Evolutionary conservation across 2,888 invertebrate genomes (phyloP).

Genomic region (Cosmia trapezina): DNA sequence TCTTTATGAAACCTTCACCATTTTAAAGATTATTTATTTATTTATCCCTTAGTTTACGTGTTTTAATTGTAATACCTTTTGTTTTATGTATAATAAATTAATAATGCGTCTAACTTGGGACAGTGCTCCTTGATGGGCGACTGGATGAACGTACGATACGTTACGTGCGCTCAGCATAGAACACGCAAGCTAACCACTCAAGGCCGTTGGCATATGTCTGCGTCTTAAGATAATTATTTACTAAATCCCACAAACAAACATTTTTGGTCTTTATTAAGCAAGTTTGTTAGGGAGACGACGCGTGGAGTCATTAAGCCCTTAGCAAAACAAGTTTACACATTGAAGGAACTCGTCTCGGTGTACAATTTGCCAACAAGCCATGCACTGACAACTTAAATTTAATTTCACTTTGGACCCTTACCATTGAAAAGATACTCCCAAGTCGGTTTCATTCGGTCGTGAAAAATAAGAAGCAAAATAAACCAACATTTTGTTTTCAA

Average conservation of each 20-base stretch:
- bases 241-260: constrained; percentile 47
- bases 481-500: neutral
- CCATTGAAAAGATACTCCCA: constrained; percentile 29
- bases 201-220: no score
- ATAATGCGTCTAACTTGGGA: no score
- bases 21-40: no score
- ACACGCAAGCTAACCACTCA: no score
- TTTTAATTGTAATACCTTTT: no score
- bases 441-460: neutral
- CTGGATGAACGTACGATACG: no score
- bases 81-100: no score
- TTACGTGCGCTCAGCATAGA: no score
- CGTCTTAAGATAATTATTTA: constrained; percentile 28
- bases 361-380: constrained; percentile 67
- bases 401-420: constrained; percentile 60
- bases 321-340: constrained; percentile 67
- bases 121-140: no score
- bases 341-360: constrained; percentile 56
- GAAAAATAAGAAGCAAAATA: neutral
- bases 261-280: constrained; percentile 58
- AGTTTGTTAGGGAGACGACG: constrained; percentile 50
- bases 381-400: constrained; percentile 68
- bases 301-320: constrained; percentile 58
- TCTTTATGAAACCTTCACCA: no score
- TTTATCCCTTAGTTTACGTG: no score